Conservation (phyloP, 1,140 invertebrate genomes). For the Episyrphus balteatus region DNA sequence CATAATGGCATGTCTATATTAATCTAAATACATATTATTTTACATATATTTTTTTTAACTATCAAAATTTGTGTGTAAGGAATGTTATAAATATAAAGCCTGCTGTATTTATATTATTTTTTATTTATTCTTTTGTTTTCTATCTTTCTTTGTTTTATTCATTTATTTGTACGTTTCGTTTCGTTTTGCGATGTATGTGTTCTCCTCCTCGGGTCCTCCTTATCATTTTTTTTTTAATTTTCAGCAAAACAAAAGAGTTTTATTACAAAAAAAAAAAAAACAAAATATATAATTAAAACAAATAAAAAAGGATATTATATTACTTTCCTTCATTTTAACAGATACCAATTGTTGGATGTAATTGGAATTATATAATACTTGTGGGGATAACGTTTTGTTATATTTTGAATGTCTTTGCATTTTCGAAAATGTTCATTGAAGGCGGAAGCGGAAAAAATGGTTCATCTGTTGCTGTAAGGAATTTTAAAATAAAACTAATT, state of each 20-base stretch:
- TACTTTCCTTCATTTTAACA: constrained; percentile 34
- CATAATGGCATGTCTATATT: no score
- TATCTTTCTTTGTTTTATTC: neutral
- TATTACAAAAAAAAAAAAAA: no score
- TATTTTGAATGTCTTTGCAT: constrained; percentile 50
- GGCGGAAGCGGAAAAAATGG: constrained; percentile 96
- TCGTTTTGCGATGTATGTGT: neutral
- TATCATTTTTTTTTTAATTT: no score
- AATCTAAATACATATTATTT: no score
- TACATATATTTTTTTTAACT: no score
- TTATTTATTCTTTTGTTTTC: neutral
- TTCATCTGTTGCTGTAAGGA: constrained; percentile 74
- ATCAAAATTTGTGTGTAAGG: neutral
- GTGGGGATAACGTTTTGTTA: constrained; percentile 52
- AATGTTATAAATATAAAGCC: constrained; percentile 2
- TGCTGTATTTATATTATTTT: neutral
- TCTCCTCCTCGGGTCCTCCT: no score
- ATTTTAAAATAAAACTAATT: no score
- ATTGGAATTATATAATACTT: constrained; percentile 45
- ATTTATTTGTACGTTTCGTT: no score
- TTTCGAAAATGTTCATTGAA: constrained; percentile 54
- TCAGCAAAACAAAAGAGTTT: no score
- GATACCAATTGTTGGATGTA: constrained; percentile 45
- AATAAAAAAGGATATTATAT: no score
- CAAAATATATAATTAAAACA: no score